Conservation (phyloP, 2,113 vertebrate species). For the Dicaeum eximium region DNA sequence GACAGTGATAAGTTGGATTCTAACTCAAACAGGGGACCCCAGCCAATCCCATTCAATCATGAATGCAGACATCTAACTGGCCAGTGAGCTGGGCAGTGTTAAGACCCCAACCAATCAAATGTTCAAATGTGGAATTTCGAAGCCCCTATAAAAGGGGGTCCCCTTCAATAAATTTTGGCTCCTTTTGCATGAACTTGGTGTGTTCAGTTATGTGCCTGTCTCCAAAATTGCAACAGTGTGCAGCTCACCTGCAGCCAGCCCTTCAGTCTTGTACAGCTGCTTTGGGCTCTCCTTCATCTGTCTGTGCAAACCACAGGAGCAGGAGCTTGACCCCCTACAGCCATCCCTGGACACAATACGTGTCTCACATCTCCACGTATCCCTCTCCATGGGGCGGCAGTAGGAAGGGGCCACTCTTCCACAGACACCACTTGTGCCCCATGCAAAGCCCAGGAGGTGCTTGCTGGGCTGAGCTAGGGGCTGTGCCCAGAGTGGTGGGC, state of each 20-base stretch:
- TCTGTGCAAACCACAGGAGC: not conserved
- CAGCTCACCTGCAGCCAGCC: not conserved
- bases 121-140: not conserved
- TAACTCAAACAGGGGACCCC: not conserved
- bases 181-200: not conserved
- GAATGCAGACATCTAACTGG: not conserved
- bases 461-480: not conserved
- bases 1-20: not conserved
- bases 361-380: not conserved
- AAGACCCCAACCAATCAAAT: not conserved
- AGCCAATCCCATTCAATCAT: not conserved
- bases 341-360: not conserved
- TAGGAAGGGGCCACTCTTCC: no score
- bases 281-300: not conserved
- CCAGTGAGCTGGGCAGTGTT: not conserved
- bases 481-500: no score
- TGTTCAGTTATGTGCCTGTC: not conserved
- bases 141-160: not conserved
- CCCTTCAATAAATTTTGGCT: not conserved
- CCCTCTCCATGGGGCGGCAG: not conserved
- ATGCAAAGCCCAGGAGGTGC: rapidly evolving
- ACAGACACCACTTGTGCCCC: not conserved
- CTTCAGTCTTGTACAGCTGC: not conserved
- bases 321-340: not conserved
- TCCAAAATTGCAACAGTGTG: not conserved